Evolutionary conservation across 2,113 vertebrate genomes (phyloP), one percentile per base, ranked within the genome.

Genomic region (Sprattus sprattus): DNA sequence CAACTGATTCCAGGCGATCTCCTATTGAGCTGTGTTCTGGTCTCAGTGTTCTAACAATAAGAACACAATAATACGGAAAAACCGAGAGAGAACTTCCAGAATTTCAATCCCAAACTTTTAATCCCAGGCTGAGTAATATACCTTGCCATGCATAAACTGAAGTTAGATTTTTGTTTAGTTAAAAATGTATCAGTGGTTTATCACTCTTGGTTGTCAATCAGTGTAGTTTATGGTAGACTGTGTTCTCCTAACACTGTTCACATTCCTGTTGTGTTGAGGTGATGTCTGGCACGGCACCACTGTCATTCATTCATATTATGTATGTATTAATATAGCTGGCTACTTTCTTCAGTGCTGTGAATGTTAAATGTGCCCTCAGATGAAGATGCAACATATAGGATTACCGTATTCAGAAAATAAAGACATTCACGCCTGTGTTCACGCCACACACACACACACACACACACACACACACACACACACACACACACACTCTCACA

Each of bases 51-150:
- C 83, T 84, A 39, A 84, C 78, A 82, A 82, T 39, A 88, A 83
- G 82, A 85, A 84, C 84, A 71, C 5, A 83, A 83, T 85, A 85
- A 87, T 86, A 85, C 81, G 57, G 86, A 54, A 83, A 83, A 87
- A 85, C 47, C 67, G n/a, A 85, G 85, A 86, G 57, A 83, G 82
- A 80, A 82, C 22, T 32, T 46, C 46, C 81, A 83, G 50, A 47
- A 46, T 71, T 18, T 25, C 60, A 60, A 18, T 60, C 54, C 18
- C 20, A 60, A 22, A 20, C 18, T 5, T 39, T 39, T 2, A 39
- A 39, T 39, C 39, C 6, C 22, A 60, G 54, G 18, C 20, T 22
- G 5, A 15, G 54, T 60, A 60, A 60, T 52, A 28, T 9, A 84
- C 18, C 11, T 6, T 9, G 49, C 5, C 18, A 16, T 71, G 45